phyloP scores from a whole-genome alignment of 2,113 vertebrate species.

The Todiramphus saurophagus region DNA sequence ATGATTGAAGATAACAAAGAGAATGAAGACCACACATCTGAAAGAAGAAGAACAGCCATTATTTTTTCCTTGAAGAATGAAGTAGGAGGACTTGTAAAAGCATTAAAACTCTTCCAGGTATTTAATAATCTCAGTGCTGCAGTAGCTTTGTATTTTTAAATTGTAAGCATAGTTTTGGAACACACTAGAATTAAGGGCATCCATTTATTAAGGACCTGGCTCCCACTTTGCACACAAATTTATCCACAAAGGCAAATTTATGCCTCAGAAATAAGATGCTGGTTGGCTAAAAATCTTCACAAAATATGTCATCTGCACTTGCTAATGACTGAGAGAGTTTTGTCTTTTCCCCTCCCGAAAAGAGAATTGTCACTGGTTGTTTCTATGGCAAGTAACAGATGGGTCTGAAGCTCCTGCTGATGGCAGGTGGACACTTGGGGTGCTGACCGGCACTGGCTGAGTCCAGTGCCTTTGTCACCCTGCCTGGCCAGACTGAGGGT shows the following conservation, averaged over 20 bases:
- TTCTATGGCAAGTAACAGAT: not conserved
- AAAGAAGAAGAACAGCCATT: slow-evolving; percentile 85
- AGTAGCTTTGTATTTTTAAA: not conserved
- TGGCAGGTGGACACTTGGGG: not conserved
- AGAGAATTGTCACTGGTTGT: not conserved
- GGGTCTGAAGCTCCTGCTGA: not conserved
- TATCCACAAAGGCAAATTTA: not conserved
- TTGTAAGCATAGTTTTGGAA: not conserved
- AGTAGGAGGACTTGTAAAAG: slow-evolving; percentile 93
- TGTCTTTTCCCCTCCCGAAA: not conserved
- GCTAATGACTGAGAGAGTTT: not conserved
- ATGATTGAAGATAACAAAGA: slow-evolving; percentile 94
- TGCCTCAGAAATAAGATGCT: not conserved
- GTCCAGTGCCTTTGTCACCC: not conserved
- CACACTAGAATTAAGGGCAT: not conserved
- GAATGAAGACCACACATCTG: slow-evolving; percentile 82
- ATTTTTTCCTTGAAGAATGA: slow-evolving; percentile 98
- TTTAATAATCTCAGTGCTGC: not conserved
- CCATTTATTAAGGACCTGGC: not conserved
- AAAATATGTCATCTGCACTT: rapidly evolving
- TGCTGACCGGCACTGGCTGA: rapidly evolving
- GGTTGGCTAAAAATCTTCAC: not conserved
- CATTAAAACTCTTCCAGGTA: slow-evolving; percentile 95
- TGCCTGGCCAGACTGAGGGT: not conserved
- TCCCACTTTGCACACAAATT: not conserved